Percentiles rank a stretch among this genome's conserved stretches.
Evolutionary conservation across 2,888 invertebrate genomes (phyloP).

Genomic region (Mesorhabditis belari): DNA sequence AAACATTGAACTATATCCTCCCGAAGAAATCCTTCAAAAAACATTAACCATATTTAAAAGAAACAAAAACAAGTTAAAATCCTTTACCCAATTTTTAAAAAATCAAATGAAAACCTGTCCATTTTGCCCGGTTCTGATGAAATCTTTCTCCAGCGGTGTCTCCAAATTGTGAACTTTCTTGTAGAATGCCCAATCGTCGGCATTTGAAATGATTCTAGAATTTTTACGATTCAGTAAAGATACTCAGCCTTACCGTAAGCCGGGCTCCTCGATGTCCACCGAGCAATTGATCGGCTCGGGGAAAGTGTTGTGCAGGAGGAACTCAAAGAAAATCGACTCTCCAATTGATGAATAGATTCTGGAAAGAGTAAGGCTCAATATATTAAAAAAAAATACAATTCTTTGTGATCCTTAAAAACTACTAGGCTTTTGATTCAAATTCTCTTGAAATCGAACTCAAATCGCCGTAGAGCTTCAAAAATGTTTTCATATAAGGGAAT

Average conservation of each 20-base stretch:
- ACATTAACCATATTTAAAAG: conserved; percentile 4
- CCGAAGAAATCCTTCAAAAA: neutral
- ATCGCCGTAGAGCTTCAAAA: too few relatives aligned
- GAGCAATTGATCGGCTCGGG: conserved; percentile 37
- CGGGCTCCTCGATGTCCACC: conserved; percentile 54
- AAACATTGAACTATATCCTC: neutral
- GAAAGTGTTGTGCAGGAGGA: conserved; percentile 54
- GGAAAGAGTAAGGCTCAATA: too few relatives aligned
- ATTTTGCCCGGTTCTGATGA: conserved; percentile 46
- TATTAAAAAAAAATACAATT: too few relatives aligned
- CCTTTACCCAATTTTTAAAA: neutral
- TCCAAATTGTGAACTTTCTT: conserved; percentile 52
- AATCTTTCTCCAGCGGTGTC: conserved; percentile 54
- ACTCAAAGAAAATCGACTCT: conserved; percentile 58
- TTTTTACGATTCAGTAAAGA: too few relatives aligned
- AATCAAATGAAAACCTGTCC: conserved; percentile 1
- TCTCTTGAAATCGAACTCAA: too few relatives aligned
- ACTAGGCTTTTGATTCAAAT: too few relatives aligned
- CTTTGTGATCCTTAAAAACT: too few relatives aligned
- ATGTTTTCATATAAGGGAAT: too few relatives aligned
- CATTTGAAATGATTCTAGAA: conserved; percentile 55
- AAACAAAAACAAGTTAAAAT: neutral
- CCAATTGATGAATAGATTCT: conserved; percentile 55
- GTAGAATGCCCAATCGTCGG: conserved; percentile 56
- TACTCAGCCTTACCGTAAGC: conserved; percentile 15